Base-by-base conservation (phyloP, 2,888 invertebrate species). In the Danaus chrysippus region DNA sequence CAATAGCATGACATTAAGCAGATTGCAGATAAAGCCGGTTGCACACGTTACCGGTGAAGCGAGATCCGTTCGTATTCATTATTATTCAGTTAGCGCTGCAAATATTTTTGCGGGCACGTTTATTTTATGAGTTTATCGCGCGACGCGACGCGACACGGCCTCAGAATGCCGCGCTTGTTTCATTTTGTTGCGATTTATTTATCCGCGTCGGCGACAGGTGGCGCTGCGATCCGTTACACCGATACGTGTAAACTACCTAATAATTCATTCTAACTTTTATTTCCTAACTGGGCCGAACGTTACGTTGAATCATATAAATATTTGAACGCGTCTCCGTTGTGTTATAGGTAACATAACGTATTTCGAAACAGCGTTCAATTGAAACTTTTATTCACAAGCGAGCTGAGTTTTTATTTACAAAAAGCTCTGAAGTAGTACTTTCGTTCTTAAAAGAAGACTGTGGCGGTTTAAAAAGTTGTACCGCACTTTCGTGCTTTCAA, bases 181-280 rank as follows among this genome's bases (percentile, higher is more conserved):
- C 34, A 69, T 76, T 75, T 71, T 66, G 61, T 70, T 76, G 74
- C 79, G 75, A 80, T 82, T 85, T 83, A 85, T 86, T 82, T 78
- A 75, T 77, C 71, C 80, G 70, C 75, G 76, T 78, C 81, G 81
- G 62, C 83, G 85, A 82, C 86, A 89, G 87, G 86, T 89, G 88
- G 84, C 84, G 81, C 76, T 75, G 67, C 80, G 81, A 82, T 81
- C 76, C 70, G 77, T 67, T 78, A 76, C 67, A 74, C 77, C 78
- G 83, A 82, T 86, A 82, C 77, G 81, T 82, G 81, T 83, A 79
- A 82, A 83, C 81, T 78, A 79, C 75, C 84, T 78, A 77, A 84
- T 82, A 84, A 80, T 83, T 84, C 81, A 84, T 79, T 78, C 74
- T 75, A 77, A 76, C 76, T 79, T 83, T 84, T 82, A 82, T 83